A percentile compares a stretch with the other conserved stretches of the same genome.
Evolutionary conservation across 2,888 invertebrate species (phyloP).

Genomic region (Lampropteryx suffumata): DNA sequence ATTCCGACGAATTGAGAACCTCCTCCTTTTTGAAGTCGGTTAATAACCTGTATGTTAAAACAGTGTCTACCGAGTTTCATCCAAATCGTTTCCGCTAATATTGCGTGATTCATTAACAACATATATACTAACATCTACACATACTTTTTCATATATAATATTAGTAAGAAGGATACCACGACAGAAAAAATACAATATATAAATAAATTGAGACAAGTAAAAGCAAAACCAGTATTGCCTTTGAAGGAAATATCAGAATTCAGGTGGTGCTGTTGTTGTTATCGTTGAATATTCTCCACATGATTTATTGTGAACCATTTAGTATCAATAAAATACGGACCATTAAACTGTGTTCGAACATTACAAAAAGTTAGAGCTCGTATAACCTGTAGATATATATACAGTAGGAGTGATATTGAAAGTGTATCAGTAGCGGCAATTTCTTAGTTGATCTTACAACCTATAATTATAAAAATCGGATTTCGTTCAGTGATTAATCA

Average conservation of each 20-base stretch:
- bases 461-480: slow-evolving; percentile 4
- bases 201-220: background rate
- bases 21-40: too few relatives aligned
- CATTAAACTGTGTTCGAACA: slow-evolving; percentile 1
- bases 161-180: slow-evolving; percentile 33
- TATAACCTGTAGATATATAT: background rate
- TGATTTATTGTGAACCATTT: background rate
- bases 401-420: slow-evolving; percentile 3
- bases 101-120: too few relatives aligned
- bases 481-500: slow-evolving; percentile 2
- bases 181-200: slow-evolving; percentile 20
- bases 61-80: too few relatives aligned
- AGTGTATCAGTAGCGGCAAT: background rate
- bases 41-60: too few relatives aligned
- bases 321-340: slow-evolving; percentile 9
- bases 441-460: background rate
- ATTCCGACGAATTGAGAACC: too few relatives aligned
- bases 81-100: too few relatives aligned
- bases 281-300: background rate
- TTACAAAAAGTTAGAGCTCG: background rate
- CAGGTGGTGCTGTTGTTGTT: background rate
- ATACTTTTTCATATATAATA: too few relatives aligned
- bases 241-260: background rate
- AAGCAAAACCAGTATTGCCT: background rate
- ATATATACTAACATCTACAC: too few relatives aligned